Base-by-base conservation (phyloP, 2,888 invertebrate species). In the Cephus nigrinus region DNA sequence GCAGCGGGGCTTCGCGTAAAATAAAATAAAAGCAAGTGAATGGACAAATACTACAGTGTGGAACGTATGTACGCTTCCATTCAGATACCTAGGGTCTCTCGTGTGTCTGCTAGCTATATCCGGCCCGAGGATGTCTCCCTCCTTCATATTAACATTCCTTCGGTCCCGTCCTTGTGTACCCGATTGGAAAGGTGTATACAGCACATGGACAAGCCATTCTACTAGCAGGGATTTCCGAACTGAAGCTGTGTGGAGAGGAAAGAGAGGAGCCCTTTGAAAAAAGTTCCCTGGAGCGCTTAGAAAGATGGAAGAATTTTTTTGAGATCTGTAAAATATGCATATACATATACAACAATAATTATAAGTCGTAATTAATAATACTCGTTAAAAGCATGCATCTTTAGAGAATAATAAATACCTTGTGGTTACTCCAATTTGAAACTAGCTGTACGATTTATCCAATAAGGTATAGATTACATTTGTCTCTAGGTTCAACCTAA, bases 11-110 rank as follows among this genome's bases (percentile, higher is more conserved):
- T 55, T 55, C 55, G 55, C 55, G 55, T 73, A 78, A 75, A 74
- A 80, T 80, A 78, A 82, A 83, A 82, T 80, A 79, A 80, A 75
- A 75, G 80, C 75, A 78, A 83, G 79, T 83, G 86, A 86, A 86
- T 81, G 84, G 82, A 82, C 80, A 84, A 84, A 83, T 80, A 82
- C 81, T 84, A 83, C 83, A 80, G 32, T 78, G 75, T 68, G 35
- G 75, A 75, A 75, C 32, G 76, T 68, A 76, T 78, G 79, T 76
- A 76, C 79, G 75, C 75, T 79, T 79, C 78, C 81, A 81, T 81
- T 81, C 80, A 81, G 76, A 55, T 55, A 55, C 55, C 55, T 55
- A 55, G 55, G 55, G 55, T 55, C 55, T 55, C 55, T 55, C 23
- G 55, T 55, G 55, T 23, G 55, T 55, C 55, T 55, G 55, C 55